Percentiles rank a stretch among this genome's conserved stretches.
Conservation (phyloP, 37 sponge, comb jelly and placozoan species). For the Halichondria panicea region DNA sequence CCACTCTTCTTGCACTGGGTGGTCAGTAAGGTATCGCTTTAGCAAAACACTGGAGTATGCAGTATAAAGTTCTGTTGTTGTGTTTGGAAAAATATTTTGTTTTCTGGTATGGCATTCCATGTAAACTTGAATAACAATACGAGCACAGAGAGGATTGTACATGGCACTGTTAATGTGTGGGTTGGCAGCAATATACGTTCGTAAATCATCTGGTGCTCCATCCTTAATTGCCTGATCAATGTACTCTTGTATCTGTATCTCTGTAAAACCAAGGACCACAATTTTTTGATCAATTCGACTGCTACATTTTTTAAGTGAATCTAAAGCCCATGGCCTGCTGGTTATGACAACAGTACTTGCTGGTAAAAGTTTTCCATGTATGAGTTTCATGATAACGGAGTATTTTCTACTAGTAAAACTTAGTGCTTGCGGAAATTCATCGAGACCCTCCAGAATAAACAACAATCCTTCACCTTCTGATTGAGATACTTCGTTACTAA, state of each 20-base stretch:
- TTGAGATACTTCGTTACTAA: background rate
- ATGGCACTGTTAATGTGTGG: conserved; percentile 10
- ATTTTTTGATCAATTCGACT: conserved; percentile 6
- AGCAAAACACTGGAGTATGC: too few species aligned
- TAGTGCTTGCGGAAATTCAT: too few species aligned
- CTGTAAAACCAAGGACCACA: conserved; percentile 33
- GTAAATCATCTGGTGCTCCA: conserved; percentile 5
- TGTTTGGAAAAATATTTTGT: too few species aligned
- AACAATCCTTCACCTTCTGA: conserved; percentile 8
- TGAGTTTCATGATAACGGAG: conserved; percentile 4
- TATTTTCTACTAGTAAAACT: background rate
- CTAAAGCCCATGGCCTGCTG: conserved; percentile 31
- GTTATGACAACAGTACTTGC: conserved; percentile 14
- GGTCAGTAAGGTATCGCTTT: too few species aligned
- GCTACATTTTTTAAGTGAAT: background rate
- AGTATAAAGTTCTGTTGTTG: too few species aligned
- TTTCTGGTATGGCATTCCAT: too few species aligned
- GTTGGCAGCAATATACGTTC: background rate
- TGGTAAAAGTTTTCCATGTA: conserved; percentile 12
- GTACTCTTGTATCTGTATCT: conserved; percentile 2
- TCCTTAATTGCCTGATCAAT: background rate
- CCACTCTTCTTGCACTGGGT: too few species aligned
- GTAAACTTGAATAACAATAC: conserved; percentile 18
- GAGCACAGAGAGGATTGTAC: conserved; percentile 28
- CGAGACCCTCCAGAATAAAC: conserved; percentile 38